Evolutionary conservation across 1,140 invertebrate species (phyloP), one percentile per base, ranked within the genome.

Genomic region (Cherax quadricarinatus): DNA sequence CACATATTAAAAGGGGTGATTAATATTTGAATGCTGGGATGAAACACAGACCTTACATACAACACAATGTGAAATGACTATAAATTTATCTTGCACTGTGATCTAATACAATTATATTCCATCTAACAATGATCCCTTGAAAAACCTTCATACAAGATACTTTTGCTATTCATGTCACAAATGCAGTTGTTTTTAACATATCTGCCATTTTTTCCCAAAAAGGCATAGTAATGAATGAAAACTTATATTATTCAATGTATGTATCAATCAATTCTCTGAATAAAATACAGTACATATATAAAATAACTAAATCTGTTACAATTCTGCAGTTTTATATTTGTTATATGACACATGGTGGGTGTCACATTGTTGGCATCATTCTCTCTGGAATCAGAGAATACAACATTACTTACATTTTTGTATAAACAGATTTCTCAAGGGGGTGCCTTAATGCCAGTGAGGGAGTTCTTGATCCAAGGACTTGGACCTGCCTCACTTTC

Each of bases 131-230:
- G 70, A 75, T 30, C 30, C 16, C 70, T n/a, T 24, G 6, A 75
- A 75, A 30, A 75, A 75, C 24, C 3, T 30, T 4, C 70, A 30
- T 30, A n/a, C 70, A 75, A 75, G 70, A 75, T 75, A 75, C 30
- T 75, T 75, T 75, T 30, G 70, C 70, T 75, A 75, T 30, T 75
- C 70, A n/a, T 75, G 70, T 75, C n/a, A 75, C 70, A 75, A 75
- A 21, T 75, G 21, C 24, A 75, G 3, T 75, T 75, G 70, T 75
- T 30, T 6, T n/a, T n/a, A 75, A 75, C 30, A 21, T 41, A 41
- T 1, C 30, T 41, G 30, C 30, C 30, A 41, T 41, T 41, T 41
- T 41, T 41, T 2, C 30, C 30, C 30, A 41, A 41, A 41, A 41
- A 41, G 30, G 30, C 30, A 41, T 41, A 2, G 30, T 41, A 41